Percentiles rank a stretch among this genome's conserved stretches.
These are phyloP conservation scores for Drosophila pruinosa DNA, from an alignment of 1,140 invertebrate genomes.

Conservation along the genomic window DNA sequence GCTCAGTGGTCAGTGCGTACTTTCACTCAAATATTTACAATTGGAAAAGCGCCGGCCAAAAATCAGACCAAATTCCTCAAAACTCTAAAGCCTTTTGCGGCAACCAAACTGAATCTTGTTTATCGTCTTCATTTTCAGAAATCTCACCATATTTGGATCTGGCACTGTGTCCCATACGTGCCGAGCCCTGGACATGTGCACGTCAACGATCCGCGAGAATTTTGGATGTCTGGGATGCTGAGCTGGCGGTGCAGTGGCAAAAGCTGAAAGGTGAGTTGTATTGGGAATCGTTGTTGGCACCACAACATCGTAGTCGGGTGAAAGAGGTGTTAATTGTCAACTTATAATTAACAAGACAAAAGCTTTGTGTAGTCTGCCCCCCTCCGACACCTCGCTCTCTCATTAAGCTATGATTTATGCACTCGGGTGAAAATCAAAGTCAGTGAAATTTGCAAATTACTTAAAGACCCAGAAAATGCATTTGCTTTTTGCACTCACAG, in stretches of 20 bases:
- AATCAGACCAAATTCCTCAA: conserved; percentile 59
- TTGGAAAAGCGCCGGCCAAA: conserved; percentile 48
- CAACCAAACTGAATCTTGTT: conserved; percentile 3
- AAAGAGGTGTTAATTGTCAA: conserved; percentile 35
- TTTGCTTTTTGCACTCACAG: not conserved
- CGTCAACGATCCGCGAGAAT: conserved; percentile 69
- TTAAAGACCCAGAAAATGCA: not conserved
- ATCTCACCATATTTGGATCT: conserved; percentile 78
- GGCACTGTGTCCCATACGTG: conserved; percentile 68
- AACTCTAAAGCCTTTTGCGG: conserved; percentile 29
- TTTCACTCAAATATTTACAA: conserved; percentile 77
- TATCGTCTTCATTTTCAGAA: conserved; percentile 45
- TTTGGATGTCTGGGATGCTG: conserved; percentile 71
- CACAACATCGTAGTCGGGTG: not conserved
- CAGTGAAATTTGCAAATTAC: conserved; percentile 29
- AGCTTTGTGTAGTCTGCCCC: not conserved
- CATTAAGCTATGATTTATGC: conserved; percentile 22
- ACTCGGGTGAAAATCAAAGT: conserved; percentile 21
- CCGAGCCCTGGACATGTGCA: conserved; percentile 78
- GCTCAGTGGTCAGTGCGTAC: conserved; percentile 44
- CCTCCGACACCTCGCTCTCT: not conserved
- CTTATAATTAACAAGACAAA: conserved; percentile 22
- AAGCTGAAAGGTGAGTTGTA: conserved; percentile 70
- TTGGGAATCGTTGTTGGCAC: not conserved
- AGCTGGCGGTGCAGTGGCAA: conserved; percentile 71